Conservation (phyloP, 2,888 invertebrate genomes). For the Congeria kusceri region DNA sequence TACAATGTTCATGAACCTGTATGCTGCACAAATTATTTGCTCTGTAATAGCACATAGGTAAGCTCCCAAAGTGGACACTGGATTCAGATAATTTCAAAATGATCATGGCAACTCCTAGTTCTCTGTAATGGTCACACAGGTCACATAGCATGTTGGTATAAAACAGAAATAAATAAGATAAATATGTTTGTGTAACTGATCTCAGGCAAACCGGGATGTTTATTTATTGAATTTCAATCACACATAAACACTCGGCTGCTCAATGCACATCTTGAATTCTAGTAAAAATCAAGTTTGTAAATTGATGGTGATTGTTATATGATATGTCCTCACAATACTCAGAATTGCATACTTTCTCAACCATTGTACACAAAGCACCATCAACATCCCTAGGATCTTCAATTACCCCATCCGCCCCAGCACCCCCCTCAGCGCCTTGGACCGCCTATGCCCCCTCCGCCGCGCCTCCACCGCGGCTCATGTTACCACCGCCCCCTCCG, state of each 20-base stretch:
- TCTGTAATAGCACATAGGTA: conserved; percentile 48
- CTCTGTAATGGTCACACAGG: conserved; percentile 25
- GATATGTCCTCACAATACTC: conserved; percentile 64
- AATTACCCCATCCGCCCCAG: conserved; percentile 40
- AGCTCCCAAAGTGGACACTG: conserved; percentile 34
- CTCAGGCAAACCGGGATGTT: conserved; percentile 35
- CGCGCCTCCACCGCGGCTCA: conserved; percentile 83
- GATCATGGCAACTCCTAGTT: conserved; percentile 69
- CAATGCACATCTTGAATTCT: conserved; percentile 13
- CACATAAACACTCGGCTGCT: conserved; percentile 32
- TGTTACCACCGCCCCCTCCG: conserved; percentile 88
- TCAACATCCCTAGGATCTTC: conserved; percentile 12
- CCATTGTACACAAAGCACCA: conserved; percentile 60
- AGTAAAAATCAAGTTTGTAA: conserved; percentile 20
- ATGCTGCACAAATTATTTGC: conserved; percentile 37
- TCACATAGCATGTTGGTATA: conserved; percentile 17
- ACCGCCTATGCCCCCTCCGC: conserved; percentile 70
- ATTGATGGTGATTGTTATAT: conserved; percentile 46
- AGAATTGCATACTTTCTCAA: conserved; percentile 81
- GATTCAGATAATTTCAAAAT: conserved; percentile 38
- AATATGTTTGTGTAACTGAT: conserved; percentile 37
- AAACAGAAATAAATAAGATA: conserved; percentile 58
- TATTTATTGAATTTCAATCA: conserved; percentile 20
- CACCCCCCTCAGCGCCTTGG: conserved; percentile 64
- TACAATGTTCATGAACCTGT: conserved; percentile 50